A percentile compares a stretch with the other conserved stretches of the same genome.
These are phyloP conservation scores for Corythornis vintsioides DNA, from an alignment of 2,113 vertebrate genomes.

Conservation along the genomic window DNA sequence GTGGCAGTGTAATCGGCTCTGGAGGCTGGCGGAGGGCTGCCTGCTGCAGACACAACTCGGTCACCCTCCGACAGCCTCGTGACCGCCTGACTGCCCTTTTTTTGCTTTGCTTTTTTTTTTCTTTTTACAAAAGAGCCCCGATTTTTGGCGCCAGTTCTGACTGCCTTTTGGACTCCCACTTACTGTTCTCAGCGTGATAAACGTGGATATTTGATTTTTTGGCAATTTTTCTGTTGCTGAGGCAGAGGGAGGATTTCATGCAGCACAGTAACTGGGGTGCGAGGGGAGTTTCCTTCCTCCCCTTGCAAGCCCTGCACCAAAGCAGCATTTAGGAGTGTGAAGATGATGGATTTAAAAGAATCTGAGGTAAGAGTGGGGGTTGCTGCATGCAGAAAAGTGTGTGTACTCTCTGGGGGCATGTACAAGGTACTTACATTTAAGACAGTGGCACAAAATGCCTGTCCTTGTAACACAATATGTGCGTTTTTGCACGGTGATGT, in stretches of 20 bases:
- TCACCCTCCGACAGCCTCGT: constrained; percentile 64
- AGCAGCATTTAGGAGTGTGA: neutral
- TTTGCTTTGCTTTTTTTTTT: no score
- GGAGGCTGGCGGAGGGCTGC: constrained; percentile 58
- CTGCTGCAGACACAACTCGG: constrained; percentile 62
- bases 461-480: neutral
- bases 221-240: neutral
- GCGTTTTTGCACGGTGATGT: neutral
- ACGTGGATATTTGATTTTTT: neutral
- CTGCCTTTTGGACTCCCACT: constrained; percentile 8
- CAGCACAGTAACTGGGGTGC: neutral
- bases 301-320: neutral
- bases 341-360: constrained; percentile 32
- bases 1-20: constrained; percentile 63
- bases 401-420: accelerated
- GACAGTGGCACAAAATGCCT: neutral
- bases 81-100: constrained; percentile 41
- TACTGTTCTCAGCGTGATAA: constrained; percentile 12
- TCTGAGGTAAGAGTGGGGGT: neutral
- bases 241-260: neutral
- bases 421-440: neutral
- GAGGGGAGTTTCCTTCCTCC: constrained; percentile 2
- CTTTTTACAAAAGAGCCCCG: neutral
- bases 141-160: constrained; percentile 68
- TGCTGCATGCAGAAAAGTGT: accelerated